These are phyloP conservation scores for Cepaea hortensis DNA, from an alignment of 2,888 invertebrate species.

Conservation along the genomic window DNA sequence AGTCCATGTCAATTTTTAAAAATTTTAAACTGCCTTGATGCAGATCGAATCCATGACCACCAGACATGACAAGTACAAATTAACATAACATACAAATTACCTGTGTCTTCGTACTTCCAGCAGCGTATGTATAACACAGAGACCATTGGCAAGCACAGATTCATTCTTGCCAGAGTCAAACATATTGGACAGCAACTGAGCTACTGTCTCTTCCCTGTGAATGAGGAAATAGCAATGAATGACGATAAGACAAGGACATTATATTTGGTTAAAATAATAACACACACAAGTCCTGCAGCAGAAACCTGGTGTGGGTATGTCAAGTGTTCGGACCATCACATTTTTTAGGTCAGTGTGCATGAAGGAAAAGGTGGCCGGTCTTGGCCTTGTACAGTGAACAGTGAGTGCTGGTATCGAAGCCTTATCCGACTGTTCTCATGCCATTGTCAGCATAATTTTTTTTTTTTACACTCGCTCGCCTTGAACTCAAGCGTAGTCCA, in stretches of 20 bases:
- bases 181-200: conserved; percentile 85
- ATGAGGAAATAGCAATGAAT: conserved; percentile 54
- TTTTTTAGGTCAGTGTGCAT: no score
- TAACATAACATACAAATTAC: conserved; percentile 57
- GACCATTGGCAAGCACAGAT: conserved; percentile 85
- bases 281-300: neutral
- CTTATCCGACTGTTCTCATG: no score
- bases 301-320: no score
- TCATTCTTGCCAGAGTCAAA: conserved; percentile 82
- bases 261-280: neutral
- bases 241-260: neutral
- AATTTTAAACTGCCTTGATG: no score
- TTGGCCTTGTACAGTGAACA: neutral
- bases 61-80: neutral
- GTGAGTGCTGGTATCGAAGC: no score
- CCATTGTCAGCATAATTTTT: no score
- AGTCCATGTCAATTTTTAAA: no score
- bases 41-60: no score
- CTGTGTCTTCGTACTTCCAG: conserved; percentile 73
- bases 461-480: no score
- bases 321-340: no score
- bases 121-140: conserved; percentile 83
- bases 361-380: no score
- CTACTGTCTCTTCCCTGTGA: conserved; percentile 82
- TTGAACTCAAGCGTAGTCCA: no score